These are phyloP conservation scores for Boleophthalmus pectinirostris DNA, from an alignment of 2,113 vertebrate species.

Conservation along the genomic window DNA sequence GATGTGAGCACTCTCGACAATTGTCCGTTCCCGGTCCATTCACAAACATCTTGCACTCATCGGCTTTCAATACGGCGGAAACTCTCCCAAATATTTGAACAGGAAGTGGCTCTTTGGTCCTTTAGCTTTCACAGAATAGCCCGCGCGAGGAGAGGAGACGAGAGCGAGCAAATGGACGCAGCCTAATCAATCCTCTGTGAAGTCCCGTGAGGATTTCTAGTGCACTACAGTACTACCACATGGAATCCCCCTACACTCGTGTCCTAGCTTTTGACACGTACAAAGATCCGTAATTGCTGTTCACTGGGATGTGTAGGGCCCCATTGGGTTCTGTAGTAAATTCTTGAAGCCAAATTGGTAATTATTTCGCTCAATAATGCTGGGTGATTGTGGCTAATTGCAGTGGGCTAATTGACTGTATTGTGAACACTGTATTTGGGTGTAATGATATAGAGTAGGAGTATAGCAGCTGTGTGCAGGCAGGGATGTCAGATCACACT, in stretches of 20 bases:
- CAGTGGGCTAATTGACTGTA: slow-evolving; percentile 64
- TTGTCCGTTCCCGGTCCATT: neutral
- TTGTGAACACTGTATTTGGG: slow-evolving; percentile 62
- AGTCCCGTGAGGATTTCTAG: slow-evolving; percentile 15
- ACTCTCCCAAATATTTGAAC: slow-evolving; percentile 60
- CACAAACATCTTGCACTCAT: neutral
- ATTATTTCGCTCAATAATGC: slow-evolving; percentile 69
- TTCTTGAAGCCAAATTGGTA: slow-evolving; percentile 61
- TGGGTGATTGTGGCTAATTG: slow-evolving; percentile 66
- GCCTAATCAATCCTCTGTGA: slow-evolving; percentile 56
- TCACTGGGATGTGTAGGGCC: slow-evolving; percentile 59
- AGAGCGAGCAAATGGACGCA: slow-evolving; percentile 30
- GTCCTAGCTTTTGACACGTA: slow-evolving; percentile 28
- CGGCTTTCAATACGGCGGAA: slow-evolving; percentile 30
- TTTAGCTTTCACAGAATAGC: slow-evolving; percentile 46
- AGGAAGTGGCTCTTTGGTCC: slow-evolving; percentile 46
- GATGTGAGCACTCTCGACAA: neutral
- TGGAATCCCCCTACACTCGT: slow-evolving; percentile 21
- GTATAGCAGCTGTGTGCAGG: slow-evolving; percentile 55
- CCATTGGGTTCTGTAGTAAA: slow-evolving; percentile 58
- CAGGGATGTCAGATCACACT: slow-evolving; percentile 21
- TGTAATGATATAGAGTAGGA: slow-evolving; percentile 69
- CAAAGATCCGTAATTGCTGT: slow-evolving; percentile 60
- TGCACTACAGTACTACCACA: slow-evolving; percentile 16
- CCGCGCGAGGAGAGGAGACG: slow-evolving; percentile 13